A percentile compares a stretch with the other conserved stretches of the same genome.
These are phyloP conservation scores for Drosophila murphyi DNA, from an alignment of 1,140 invertebrate genomes.

Conservation along the genomic window DNA sequence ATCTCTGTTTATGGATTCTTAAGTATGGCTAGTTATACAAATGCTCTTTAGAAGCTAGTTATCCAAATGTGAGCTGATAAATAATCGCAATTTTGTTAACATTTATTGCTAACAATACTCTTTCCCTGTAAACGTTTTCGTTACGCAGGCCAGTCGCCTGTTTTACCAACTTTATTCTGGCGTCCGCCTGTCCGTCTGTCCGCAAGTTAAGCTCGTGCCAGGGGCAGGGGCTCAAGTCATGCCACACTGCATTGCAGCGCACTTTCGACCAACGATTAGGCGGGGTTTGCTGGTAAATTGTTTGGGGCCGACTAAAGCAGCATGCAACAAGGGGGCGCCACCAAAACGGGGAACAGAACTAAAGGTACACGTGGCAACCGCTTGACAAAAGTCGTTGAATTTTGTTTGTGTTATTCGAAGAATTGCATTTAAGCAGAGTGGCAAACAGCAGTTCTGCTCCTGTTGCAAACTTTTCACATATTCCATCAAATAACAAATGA, in stretches of 20 bases:
- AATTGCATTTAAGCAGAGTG: constrained; percentile 7
- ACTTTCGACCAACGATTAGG: constrained; percentile 6
- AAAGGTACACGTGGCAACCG: constrained; percentile 26
- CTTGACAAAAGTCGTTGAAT: background rate
- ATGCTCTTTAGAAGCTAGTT: too few species aligned
- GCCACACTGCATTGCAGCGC: constrained; percentile 7
- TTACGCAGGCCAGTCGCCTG: too few species aligned
- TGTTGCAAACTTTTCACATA: too few species aligned
- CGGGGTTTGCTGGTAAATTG: constrained; percentile 7
- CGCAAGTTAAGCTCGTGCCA: constrained; percentile 45
- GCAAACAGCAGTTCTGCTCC: too few species aligned
- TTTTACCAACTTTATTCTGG: background rate
- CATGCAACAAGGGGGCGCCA: constrained; percentile 26
- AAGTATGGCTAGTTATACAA: too few species aligned
- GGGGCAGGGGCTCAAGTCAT: background rate
- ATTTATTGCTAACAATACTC: too few species aligned
- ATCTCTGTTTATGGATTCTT: too few species aligned
- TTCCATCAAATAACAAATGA: too few species aligned
- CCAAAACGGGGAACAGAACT: background rate
- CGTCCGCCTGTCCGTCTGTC: constrained; percentile 22
- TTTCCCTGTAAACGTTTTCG: too few species aligned
- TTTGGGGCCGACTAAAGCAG: background rate
- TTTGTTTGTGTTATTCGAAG: background rate
- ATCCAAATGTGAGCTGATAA: too few species aligned
- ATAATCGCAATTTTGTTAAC: too few species aligned